Evolutionary conservation across 2,797 vertebrate genomes (phyloP), one percentile per base, ranked within the genome.

Genomic region (Sebastes oblongus): DNA sequence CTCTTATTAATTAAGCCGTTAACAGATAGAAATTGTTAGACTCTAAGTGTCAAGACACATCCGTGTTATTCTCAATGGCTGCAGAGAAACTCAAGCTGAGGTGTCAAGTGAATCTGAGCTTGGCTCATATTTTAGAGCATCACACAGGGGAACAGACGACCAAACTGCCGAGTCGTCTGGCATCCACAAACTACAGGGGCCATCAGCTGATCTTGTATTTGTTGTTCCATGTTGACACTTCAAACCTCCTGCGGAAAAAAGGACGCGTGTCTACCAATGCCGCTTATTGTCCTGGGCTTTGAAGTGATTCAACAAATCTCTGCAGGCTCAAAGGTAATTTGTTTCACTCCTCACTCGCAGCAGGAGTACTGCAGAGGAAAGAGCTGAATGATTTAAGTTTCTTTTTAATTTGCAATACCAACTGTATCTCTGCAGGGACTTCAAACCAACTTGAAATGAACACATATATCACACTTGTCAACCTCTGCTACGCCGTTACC

Each of bases 201-300:
- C 29, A 42, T 67, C 66, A 65, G 72, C 55, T 68, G 34, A 69
- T 66, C 36, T 32, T 22, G 29, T 73, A 10, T 78, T 52, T 67
- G 61, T 39, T 30, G 58, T 14, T 69, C 42, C 24, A 20, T 74
- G 61, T 69, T 74, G 62, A 68, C 67, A 69, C 50, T 70, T 80
- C 9, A 74, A 30, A 68, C 77, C 75, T 75, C 71, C 66, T 18
- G 39, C 0, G 27, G 50, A 18, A 30, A 50, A 30, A 30, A 42
- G 46, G 16, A 80, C 9, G 3, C 3, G 1, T 16, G 13, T 70
- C 75, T 69, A 4, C 58, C n/a, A 11, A 66, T 65, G 39, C 42
- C 58, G 29, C 36, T 81, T 78, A 81, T 87, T 84, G 77, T 81
- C 69, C 75, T 34, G 77, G 58, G 80, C 72, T 84, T 82, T 72